Conservation (phyloP, 2,113 vertebrate species). For the Sebastes fasciatus region DNA sequence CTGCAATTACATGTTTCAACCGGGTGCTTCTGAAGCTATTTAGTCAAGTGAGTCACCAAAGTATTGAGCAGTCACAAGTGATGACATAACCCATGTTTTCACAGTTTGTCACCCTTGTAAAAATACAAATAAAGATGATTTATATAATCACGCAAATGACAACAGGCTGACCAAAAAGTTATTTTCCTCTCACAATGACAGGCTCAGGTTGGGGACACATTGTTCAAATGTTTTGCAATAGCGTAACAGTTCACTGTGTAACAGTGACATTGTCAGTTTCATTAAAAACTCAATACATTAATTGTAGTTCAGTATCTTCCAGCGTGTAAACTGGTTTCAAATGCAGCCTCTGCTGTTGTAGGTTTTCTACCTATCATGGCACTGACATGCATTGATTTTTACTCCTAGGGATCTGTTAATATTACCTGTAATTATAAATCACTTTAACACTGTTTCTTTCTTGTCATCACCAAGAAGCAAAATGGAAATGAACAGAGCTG, state of each 20-base stretch:
- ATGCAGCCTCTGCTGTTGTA: not conserved
- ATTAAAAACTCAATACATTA: not conserved
- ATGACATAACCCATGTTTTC: not conserved
- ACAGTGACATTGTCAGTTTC: not conserved
- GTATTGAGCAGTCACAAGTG: not conserved
- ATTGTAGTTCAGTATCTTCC: not conserved
- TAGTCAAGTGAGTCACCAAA: not conserved
- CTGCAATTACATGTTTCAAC: not conserved
- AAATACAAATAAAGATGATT: not conserved
- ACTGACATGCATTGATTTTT: slow-evolving; percentile 7
- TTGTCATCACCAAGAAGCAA: not conserved
- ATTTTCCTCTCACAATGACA: not conserved
- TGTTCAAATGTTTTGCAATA: no score
- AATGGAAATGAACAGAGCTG: slow-evolving; percentile 7
- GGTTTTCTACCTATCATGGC: slow-evolving; percentile 2
- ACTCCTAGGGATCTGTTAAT: slow-evolving; percentile 10
- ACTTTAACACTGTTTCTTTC: slow-evolving; percentile 25
- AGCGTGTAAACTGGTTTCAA: slow-evolving; percentile 7
- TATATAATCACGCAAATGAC: not conserved
- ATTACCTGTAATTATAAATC: slow-evolving; percentile 23
- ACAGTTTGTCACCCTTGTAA: not conserved
- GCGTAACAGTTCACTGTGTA: not conserved
- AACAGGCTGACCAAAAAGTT: not conserved
- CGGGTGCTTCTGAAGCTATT: not conserved
- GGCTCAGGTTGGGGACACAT: no score